Evolutionary conservation across 92 coral and sea anemone genomes (phyloP).

Genomic region (Parazoanthus darwini): DNA sequence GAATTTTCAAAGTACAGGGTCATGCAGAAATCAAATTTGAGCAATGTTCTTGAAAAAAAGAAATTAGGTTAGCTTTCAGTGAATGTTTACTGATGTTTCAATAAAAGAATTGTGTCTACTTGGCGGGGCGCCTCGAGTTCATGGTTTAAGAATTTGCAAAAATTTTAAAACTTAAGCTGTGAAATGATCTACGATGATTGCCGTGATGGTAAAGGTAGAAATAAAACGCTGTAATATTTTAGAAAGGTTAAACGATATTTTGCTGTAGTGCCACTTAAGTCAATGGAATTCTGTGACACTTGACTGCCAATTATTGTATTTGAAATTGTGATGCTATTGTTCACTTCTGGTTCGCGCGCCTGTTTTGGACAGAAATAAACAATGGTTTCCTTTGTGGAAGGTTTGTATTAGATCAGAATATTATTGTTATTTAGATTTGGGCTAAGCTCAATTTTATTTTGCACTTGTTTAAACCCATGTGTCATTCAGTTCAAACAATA

Average conservation of each 20-base stretch:
- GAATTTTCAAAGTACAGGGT: neutral
- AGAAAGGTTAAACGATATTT: neutral
- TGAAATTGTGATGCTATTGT: neutral
- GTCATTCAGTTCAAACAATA: neutral
- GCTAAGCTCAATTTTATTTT: neutral
- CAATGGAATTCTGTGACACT: neutral
- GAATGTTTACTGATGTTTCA: neutral
- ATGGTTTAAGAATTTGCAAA: neutral
- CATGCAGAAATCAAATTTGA: too few relatives aligned
- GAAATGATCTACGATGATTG: neutral
- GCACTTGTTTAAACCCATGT: neutral
- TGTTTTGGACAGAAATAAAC: constrained; percentile 14
- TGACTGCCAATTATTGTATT: neutral
- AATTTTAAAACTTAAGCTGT: neutral
- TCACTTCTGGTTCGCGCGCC: constrained; percentile 21
- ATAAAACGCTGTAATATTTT: too few relatives aligned
- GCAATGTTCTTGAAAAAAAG: neutral
- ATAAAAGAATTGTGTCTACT: neutral
- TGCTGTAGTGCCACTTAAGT: neutral
- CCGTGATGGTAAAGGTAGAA: neutral
- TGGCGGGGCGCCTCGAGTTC: neutral
- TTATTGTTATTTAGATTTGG: neutral
- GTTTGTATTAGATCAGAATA: too few relatives aligned
- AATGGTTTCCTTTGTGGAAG: neutral
- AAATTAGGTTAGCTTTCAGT: too few relatives aligned